phyloP scores from a whole-genome alignment of 1,140 invertebrate genomes.

The Gyrodactylus salaris region DNA sequence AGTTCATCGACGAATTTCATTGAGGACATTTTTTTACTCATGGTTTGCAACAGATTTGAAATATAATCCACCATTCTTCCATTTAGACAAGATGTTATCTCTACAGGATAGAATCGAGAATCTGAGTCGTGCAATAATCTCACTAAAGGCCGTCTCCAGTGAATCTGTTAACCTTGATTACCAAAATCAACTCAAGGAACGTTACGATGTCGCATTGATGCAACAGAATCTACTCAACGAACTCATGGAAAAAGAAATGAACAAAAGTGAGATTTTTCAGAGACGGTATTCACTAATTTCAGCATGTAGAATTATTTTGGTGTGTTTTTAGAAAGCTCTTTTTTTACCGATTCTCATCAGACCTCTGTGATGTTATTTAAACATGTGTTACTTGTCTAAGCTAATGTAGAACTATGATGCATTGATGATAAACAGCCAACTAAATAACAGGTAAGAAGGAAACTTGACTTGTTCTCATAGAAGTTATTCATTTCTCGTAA shows the following conservation, averaged over 20 bases:
- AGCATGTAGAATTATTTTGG: not conserved
- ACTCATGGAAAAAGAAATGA: not conserved
- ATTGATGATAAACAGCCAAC: too few relatives aligned
- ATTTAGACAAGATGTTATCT: not conserved
- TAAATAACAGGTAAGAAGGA: too few relatives aligned
- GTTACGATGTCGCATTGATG: not conserved
- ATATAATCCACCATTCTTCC: too few relatives aligned
- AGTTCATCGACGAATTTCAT: not conserved
- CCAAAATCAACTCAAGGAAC: not conserved
- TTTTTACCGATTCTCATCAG: too few relatives aligned
- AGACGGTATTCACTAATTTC: too few relatives aligned
- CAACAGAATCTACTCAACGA: not conserved
- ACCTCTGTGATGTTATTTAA: too few relatives aligned
- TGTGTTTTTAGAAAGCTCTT: not conserved
- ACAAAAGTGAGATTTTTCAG: too few relatives aligned
- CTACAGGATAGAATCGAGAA: not conserved
- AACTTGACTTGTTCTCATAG: too few relatives aligned
- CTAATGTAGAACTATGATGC: too few relatives aligned
- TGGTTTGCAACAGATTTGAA: not conserved
- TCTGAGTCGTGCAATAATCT: not conserved
- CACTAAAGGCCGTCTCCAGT: not conserved
- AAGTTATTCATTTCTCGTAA: too few relatives aligned
- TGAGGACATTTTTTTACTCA: not conserved
- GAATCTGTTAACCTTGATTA: not conserved
- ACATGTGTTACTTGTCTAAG: too few relatives aligned